A percentile compares a stretch with the other conserved stretches of the same genome.
phyloP scores from a whole-genome alignment of 2,113 vertebrate genomes.

The Desmodus rotundus region DNA sequence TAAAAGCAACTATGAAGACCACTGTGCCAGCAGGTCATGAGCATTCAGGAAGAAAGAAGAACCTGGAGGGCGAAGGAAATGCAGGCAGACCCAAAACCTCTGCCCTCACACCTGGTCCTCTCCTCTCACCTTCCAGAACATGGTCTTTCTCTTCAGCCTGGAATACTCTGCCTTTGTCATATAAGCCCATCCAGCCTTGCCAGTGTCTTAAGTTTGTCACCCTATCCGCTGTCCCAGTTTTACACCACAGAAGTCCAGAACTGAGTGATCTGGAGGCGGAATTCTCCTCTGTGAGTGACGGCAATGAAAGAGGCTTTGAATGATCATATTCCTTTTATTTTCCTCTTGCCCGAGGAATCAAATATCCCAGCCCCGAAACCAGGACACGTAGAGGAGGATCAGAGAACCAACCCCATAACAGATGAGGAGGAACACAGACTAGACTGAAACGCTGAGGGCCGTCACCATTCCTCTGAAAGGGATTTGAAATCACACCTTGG shows the following conservation, averaged over 20 bases:
- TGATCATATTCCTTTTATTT: constrained; percentile 24
- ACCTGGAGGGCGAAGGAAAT: not conserved
- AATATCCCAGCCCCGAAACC: constrained; percentile 20
- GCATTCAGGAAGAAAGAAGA: not conserved
- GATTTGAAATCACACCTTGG: not conserved
- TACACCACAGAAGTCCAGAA: not conserved
- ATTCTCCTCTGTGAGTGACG: not conserved
- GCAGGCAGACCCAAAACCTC: not conserved
- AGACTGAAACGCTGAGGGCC: not conserved
- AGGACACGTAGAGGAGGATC: not conserved
- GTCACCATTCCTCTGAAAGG: not conserved
- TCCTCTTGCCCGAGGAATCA: not conserved
- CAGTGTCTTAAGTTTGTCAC: not conserved
- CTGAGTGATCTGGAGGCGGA: not conserved
- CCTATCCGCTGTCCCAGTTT: constrained; percentile 34
- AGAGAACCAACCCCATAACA: not conserved
- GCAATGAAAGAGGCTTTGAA: constrained; percentile 5
- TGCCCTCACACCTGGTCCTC: not conserved
- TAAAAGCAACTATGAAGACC: not conserved
- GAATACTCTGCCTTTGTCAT: not conserved
- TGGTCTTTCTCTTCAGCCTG: not conserved
- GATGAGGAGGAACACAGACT: not conserved
- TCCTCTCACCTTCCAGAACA: not conserved
- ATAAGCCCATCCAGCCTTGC: not conserved
- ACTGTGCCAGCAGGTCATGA: not conserved